Evolutionary conservation across 2,797 vertebrate species (phyloP).

Genomic region (Bovichtus variegatus): DNA sequence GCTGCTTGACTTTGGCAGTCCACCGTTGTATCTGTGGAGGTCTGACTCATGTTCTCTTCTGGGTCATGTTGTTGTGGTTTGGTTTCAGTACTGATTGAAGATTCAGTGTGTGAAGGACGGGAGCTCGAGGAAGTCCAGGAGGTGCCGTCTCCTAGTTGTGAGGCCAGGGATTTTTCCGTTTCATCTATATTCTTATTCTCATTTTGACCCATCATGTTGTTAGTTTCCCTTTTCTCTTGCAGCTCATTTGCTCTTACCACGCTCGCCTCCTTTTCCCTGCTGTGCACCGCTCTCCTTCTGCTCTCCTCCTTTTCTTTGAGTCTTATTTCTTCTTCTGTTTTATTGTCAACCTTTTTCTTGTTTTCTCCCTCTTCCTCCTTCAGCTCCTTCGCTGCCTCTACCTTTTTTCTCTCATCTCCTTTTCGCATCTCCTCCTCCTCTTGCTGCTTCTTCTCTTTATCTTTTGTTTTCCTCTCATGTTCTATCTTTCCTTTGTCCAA

Average conservation of each 20-base stretch:
- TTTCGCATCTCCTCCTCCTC: background rate
- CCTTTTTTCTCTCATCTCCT: background rate
- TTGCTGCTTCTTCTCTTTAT: background rate
- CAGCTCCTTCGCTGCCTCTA: conserved; percentile 2
- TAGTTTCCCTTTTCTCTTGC: background rate
- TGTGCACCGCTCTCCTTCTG: too few relatives aligned
- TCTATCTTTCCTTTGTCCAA: background rate
- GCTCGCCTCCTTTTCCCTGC: background rate
- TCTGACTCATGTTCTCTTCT: background rate
- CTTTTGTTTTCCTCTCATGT: background rate
- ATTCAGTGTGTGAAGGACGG: background rate
- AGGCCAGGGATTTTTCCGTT: background rate
- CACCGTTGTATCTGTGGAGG: background rate
- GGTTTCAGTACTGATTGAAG: background rate
- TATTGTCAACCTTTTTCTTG: background rate
- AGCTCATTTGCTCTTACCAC: background rate
- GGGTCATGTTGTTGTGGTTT: background rate
- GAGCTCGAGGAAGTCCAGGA: background rate
- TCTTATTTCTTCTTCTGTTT: background rate
- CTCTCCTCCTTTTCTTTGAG: background rate
- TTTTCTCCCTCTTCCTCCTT: background rate
- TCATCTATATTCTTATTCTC: background rate
- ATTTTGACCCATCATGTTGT: background rate
- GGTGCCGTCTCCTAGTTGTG: background rate
- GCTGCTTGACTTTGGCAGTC: background rate